Evolutionary conservation across 92 coral and sea anemone species (phyloP).

Genomic region (Porites lobata): DNA sequence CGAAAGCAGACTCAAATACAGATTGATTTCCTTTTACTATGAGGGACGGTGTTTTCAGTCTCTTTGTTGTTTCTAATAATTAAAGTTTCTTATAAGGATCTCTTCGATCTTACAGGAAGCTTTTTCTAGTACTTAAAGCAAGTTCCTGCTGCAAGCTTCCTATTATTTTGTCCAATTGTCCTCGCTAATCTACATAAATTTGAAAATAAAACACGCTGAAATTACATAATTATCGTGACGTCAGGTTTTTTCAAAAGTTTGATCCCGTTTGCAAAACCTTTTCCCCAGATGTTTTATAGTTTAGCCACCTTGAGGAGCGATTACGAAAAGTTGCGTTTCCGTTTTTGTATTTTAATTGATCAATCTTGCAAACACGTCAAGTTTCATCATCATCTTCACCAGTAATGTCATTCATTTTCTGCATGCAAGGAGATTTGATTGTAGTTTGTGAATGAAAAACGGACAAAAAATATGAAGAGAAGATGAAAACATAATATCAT

Average conservation of each 20-base stretch:
- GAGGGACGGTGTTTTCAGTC: constrained; percentile 2
- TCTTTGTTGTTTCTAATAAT: neutral
- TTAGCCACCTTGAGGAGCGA: too few species aligned
- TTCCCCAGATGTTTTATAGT: too few species aligned
- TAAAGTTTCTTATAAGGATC: neutral
- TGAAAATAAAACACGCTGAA: too few species aligned
- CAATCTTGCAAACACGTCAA: too few species aligned
- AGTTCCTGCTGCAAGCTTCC: constrained; percentile 48
- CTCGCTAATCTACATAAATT: too few species aligned
- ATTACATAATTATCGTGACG: too few species aligned
- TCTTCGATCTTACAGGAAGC: constrained; percentile 29
- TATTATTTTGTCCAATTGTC: constrained; percentile 46
- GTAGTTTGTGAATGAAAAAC: neutral
- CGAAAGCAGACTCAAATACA: constrained; percentile 56
- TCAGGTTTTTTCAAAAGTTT: too few species aligned
- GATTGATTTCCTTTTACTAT: constrained; percentile 24
- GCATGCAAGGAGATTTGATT: neutral
- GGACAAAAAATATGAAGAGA: neutral
- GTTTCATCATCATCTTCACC: too few species aligned
- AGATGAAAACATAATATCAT: neutral
- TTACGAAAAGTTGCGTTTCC: too few species aligned
- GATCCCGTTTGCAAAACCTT: too few species aligned
- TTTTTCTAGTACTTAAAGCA: constrained; percentile 50
- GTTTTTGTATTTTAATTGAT: too few species aligned
- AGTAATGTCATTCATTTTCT: neutral